These are phyloP conservation scores for Drosophila stalkeri DNA, from an alignment of 2,888 invertebrate species.

Conservation along the genomic window DNA sequence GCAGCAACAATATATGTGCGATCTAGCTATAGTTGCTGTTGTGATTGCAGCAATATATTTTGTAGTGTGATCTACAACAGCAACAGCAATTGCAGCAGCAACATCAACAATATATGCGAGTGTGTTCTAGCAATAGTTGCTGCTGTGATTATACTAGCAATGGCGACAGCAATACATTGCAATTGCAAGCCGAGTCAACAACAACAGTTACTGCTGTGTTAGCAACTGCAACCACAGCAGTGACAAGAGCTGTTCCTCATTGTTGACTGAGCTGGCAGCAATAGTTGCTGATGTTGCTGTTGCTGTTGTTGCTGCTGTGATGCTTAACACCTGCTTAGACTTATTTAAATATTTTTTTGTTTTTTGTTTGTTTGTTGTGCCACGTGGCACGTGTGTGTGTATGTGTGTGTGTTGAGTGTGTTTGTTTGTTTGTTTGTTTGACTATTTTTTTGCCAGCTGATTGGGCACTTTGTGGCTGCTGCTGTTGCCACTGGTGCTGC, in stretches of 20 bases:
- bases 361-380: conserved; percentile 26
- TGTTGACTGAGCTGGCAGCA: conserved; percentile 9
- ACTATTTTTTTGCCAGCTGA: conserved; percentile 52
- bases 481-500: not conserved
- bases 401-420: conserved; percentile 19
- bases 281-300: conserved; percentile 9
- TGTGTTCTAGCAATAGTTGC: not conserved
- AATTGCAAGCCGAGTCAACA: conserved; percentile 13
- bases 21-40: not conserved
- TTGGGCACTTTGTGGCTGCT: conserved; percentile 48
- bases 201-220: not conserved
- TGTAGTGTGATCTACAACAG: not conserved
- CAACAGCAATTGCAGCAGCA: not conserved
- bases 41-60: not conserved
- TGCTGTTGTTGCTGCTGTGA: conserved; percentile 14
- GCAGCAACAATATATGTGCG: not conserved
- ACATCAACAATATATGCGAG: not conserved
- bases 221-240: not conserved
- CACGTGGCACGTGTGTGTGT: conserved; percentile 30
- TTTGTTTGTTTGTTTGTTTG: conserved; percentile 46
- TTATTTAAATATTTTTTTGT: conserved; percentile 13
- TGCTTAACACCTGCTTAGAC: conserved; percentile 4
- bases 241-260: conserved; percentile 1
- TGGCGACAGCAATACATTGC: not conserved
- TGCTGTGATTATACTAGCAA: not conserved